A percentile compares a stretch with the other conserved stretches of the same genome.
Evolutionary conservation across 1,140 invertebrate species (phyloP).

Genomic region (Samia ricini): DNA sequence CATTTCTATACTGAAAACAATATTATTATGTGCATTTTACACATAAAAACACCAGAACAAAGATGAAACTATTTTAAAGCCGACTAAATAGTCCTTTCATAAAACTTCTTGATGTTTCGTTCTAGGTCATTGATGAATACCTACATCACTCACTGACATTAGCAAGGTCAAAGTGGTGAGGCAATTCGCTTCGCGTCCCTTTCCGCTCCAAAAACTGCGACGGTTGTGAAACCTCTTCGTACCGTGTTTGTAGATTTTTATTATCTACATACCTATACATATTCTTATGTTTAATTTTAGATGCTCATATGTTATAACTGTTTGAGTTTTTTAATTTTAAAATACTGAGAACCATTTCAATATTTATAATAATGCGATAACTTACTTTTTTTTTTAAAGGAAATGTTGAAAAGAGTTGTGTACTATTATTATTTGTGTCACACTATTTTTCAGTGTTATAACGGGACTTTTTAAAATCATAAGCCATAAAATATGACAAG

Average conservation of each 20-base stretch:
- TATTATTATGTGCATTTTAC: no score
- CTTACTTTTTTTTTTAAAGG: not conserved
- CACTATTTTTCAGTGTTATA: slow-evolving; percentile 26
- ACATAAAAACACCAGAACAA: no score
- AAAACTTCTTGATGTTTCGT: slow-evolving; percentile 20
- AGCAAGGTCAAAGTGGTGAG: slow-evolving; percentile 54
- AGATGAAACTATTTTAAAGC: no score
- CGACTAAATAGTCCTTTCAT: slow-evolving; percentile 10
- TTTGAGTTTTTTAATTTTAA: not conserved
- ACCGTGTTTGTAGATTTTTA: not conserved
- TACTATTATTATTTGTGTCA: slow-evolving; percentile 25
- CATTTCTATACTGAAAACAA: no score
- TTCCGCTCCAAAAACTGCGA: slow-evolving; percentile 68
- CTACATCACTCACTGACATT: slow-evolving; percentile 2
- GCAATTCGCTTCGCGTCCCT: slow-evolving; percentile 51
- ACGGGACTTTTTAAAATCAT: slow-evolving; percentile 53
- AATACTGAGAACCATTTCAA: not conserved
- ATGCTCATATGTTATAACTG: no score
- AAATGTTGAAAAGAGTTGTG: slow-evolving; percentile 4
- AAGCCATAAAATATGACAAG: slow-evolving; percentile 70
- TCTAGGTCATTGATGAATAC: slow-evolving; percentile 18
- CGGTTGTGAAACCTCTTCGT: slow-evolving; percentile 45
- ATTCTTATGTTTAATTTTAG: not conserved
- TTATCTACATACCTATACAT: not conserved
- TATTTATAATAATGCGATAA: not conserved